phyloP scores from a whole-genome alignment of 1,140 invertebrate species.

The Phthorimaea operculella region DNA sequence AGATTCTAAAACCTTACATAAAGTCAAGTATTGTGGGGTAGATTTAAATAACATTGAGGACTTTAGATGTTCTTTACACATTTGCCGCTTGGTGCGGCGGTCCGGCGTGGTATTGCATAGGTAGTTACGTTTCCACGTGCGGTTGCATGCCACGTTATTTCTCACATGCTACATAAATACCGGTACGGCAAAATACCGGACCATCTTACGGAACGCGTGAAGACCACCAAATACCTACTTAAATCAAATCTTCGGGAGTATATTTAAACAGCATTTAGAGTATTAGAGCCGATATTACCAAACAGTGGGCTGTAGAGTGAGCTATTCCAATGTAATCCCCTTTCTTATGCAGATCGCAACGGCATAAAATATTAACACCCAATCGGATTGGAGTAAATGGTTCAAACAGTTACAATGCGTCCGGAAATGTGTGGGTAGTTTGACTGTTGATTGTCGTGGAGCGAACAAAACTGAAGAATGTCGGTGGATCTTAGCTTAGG shows the following conservation, averaged over 20 bases:
- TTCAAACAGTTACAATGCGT: conserved; percentile 22
- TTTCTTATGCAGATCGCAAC: conserved; percentile 13
- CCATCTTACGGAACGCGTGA: too few relatives aligned
- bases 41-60: neutral
- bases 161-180: too few relatives aligned
- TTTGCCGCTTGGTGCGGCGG: too few relatives aligned
- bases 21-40: neutral
- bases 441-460: conserved; percentile 19
- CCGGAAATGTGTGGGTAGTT: conserved; percentile 42
- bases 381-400: conserved; percentile 17
- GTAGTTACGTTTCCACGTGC: too few relatives aligned
- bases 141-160: too few relatives aligned
- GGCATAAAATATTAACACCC: conserved; percentile 15
- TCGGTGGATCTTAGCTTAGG: conserved; percentile 11
- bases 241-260: neutral
- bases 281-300: neutral
- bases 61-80: neutral
- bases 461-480: conserved; percentile 44
- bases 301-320: conserved; percentile 3
- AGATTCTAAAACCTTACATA: neutral
- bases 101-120: too few relatives aligned
- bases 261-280: neutral
- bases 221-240: neutral
- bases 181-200: too few relatives aligned
- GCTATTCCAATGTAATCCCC: conserved; percentile 5